These are phyloP conservation scores for Rhinichthys klamathensis DNA, from an alignment of 2,113 vertebrate species.

Conservation along the genomic window DNA sequence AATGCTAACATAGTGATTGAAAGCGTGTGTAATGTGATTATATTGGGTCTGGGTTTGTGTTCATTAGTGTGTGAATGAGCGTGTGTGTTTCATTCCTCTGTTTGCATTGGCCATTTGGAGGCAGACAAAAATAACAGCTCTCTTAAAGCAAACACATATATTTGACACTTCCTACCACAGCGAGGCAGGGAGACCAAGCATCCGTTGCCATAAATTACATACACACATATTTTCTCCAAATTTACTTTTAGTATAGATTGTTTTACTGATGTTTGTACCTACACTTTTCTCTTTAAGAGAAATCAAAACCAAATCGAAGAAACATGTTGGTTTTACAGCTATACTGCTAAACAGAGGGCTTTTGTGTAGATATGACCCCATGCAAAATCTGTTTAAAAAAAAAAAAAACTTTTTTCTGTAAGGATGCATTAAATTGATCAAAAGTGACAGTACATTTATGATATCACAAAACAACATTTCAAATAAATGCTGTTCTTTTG, in stretches of 20 bases:
- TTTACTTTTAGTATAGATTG: not conserved
- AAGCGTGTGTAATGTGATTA: conserved; percentile 2
- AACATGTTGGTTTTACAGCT: not conserved
- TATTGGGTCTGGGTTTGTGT: conserved; percentile 17
- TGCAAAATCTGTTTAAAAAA: not conserved
- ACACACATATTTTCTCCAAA: not conserved
- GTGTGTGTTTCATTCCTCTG: conserved; percentile 42
- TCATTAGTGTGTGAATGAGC: conserved; percentile 42
- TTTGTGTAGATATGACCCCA: not conserved
- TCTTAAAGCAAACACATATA: conserved; percentile 74
- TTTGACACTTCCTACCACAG: conserved; percentile 73
- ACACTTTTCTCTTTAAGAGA: not conserved
- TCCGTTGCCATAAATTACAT: conserved; percentile 64
- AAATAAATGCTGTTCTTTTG: not conserved
- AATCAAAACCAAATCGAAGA: not conserved
- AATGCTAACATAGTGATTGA: not conserved
- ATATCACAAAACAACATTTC: not conserved
- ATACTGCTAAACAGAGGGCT: not conserved
- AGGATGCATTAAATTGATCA: not conserved
- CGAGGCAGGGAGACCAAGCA: conserved; percentile 70
- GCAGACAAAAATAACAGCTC: conserved; percentile 63
- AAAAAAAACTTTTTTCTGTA: no score
- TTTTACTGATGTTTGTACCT: not conserved
- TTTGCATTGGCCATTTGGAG: conserved; percentile 58
- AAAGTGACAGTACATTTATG: not conserved